Conservation (phyloP, 2,888 invertebrate genomes). For the Entomobrya proxima region DNA sequence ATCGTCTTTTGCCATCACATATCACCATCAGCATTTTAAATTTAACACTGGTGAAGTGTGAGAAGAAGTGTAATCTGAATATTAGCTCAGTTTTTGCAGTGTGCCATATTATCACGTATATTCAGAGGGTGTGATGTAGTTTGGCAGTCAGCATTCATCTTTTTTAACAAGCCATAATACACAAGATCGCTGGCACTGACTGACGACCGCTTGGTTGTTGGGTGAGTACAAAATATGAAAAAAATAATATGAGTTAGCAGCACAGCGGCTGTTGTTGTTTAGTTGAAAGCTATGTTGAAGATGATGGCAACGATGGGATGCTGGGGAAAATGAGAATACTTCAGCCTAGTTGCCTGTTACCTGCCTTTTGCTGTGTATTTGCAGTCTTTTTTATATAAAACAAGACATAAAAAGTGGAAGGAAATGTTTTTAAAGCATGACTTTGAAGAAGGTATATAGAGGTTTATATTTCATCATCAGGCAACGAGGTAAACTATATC, state of each 20-base stretch:
- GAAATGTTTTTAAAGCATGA: too few relatives aligned
- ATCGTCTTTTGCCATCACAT: slow-evolving; percentile 9
- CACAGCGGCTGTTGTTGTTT: slow-evolving; percentile 14
- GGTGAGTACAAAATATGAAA: neutral
- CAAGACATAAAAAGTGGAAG: neutral
- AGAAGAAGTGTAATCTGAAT: slow-evolving; percentile 3
- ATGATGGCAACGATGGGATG: too few relatives aligned
- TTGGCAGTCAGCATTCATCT: slow-evolving; percentile 35
- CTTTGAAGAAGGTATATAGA: too few relatives aligned
- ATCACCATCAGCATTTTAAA: neutral
- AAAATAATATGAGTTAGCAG: slow-evolving; percentile 7
- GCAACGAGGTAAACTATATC: neutral
- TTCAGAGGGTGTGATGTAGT: neutral
- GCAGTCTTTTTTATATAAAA: neutral
- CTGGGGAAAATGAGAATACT: neutral
- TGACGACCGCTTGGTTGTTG: slow-evolving; percentile 33
- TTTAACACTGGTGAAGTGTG: slow-evolving; percentile 14
- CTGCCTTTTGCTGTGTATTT: slow-evolving; percentile 55
- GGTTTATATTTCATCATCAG: neutral
- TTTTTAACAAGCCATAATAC: slow-evolving; percentile 24
- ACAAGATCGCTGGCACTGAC: slow-evolving; percentile 41
- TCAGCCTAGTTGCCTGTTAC: slow-evolving; percentile 34
- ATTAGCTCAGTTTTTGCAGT: neutral
- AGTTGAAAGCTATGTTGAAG: slow-evolving; percentile 5
- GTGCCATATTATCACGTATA: neutral